phyloP scores from a whole-genome alignment of 2,797 vertebrate genomes.

The Champsocephalus gunnari region DNA sequence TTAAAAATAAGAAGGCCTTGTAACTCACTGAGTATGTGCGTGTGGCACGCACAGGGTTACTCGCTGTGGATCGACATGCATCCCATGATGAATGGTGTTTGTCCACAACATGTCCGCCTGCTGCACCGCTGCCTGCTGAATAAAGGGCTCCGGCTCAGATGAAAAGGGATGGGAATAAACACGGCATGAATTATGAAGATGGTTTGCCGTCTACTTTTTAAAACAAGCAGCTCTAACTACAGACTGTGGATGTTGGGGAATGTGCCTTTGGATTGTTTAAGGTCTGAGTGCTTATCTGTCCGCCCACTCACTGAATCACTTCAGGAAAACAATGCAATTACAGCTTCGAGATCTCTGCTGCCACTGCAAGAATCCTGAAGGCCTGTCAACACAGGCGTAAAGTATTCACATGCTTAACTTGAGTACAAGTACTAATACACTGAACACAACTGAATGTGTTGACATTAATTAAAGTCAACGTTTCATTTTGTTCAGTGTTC shows the following conservation, averaged over 20 bases:
- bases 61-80: constrained; percentile 29
- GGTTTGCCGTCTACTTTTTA: constrained; percentile 32
- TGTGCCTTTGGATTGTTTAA: constrained; percentile 30
- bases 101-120: constrained; percentile 11
- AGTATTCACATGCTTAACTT: no score
- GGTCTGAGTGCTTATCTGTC: constrained; percentile 37
- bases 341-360: background rate
- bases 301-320: constrained; percentile 25
- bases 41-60: constrained; percentile 11
- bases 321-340: background rate
- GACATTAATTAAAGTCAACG: no score
- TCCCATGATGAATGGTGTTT: constrained; percentile 51
- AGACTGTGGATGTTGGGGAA: constrained; percentile 18
- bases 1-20: background rate
- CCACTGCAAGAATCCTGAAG: background rate
- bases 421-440: no score
- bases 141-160: constrained; percentile 35
- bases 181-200: constrained; percentile 53
- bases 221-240: constrained; percentile 35
- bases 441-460: no score
- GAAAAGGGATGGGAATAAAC: constrained; percentile 47
- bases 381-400: background rate
- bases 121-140: constrained; percentile 21
- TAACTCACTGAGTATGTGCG: background rate
- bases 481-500: no score